Base-by-base conservation (phyloP, 1,140 invertebrate species). In the Leptinotarsa undecemlineata region DNA sequence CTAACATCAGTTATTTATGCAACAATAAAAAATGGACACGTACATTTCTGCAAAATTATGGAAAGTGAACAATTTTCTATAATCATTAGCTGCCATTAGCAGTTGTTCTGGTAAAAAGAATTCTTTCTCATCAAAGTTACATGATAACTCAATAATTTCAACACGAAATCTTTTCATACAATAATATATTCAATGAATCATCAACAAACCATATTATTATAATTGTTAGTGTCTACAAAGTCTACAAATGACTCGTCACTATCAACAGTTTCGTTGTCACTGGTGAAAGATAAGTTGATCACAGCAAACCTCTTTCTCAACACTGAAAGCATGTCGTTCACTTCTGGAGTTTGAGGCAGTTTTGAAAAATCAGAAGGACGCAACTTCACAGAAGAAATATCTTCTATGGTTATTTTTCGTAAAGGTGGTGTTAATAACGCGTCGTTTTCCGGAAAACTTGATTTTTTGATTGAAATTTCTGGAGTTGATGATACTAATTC, bases 301-400 rank as follows among this genome's bases (percentile, higher is more conserved):
- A 71, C 77, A 1, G 75, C 68, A 64, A 72, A 78, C 51, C 75
- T 72, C 66, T 23, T 72, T 63, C 60, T 69, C 33, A 78, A 57
- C 42, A 78, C 61, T 3, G 47, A 64, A 51, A 71, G 71, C 71
- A 76, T 62, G 64, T 78, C 77, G 47, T 66, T 63, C 0, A 76
- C 64, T 63, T 78, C 75, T 1, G 77, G 71, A 42, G 68, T 72
- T 68, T 72, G 73, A 4, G 63, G 48, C 1, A 70, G 6, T 15
- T 62, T 47, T 19, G 15, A 17, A 20, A 42, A 26, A 26, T 33
- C 19, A 19, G 33, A 69, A 17, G 17, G 17, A 42, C 68, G 15
- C 11, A 69, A 19, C 11, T 48, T 69, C 4, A 69, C 48, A n/a
- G 68, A 69, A 19, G 20, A 48, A n/a, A 69, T 19, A 3, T 69